Evolutionary conservation across 2,797 vertebrate genomes (phyloP).

Genomic region (Argentina silus): DNA sequence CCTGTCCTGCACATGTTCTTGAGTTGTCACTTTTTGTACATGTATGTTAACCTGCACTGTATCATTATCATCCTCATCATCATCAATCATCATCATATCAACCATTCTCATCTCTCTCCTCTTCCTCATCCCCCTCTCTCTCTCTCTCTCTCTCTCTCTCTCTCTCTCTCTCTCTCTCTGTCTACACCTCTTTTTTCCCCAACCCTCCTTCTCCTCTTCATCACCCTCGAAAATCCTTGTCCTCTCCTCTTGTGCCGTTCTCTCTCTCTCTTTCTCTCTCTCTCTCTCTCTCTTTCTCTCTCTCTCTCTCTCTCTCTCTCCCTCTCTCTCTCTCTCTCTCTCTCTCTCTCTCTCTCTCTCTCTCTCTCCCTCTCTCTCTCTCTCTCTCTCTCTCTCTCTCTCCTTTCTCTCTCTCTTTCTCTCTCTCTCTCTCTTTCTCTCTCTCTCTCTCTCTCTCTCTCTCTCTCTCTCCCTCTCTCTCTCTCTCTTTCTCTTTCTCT

Average conservation of each 20-base stretch:
- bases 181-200: background rate
- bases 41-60: background rate
- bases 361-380: no score
- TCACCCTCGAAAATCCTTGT: no score
- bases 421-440: background rate
- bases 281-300: no score
- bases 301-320: no score
- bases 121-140: constrained; percentile 20
- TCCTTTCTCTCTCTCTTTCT: background rate
- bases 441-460: no score
- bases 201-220: no score
- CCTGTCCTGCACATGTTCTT: background rate
- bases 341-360: no score
- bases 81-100: background rate
- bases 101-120: background rate
- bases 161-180: constrained; percentile 12
- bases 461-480: no score
- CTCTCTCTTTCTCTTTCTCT: no score
- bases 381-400: background rate
- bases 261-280: background rate
- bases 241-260: background rate
- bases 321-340: no score
- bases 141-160: constrained; percentile 16
- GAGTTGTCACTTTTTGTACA: background rate
- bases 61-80: no score